These are phyloP conservation scores for Sylvicapra grimmia DNA, from an alignment of 2,113 vertebrate species.

Conservation along the genomic window DNA sequence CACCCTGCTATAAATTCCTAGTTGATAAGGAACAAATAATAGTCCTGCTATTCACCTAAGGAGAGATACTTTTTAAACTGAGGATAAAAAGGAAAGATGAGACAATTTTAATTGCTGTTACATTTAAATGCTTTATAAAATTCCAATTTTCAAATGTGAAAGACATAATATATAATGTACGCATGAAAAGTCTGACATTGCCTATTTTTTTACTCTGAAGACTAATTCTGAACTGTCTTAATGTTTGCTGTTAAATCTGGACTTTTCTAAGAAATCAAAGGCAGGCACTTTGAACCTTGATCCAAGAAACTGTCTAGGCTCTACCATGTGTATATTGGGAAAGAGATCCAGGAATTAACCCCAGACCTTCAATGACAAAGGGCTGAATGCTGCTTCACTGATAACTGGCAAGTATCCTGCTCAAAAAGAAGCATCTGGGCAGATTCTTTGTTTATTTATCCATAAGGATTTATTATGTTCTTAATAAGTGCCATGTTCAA, in stretches of 20 bases:
- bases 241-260: neutral
- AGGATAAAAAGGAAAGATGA: neutral
- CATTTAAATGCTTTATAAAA: conserved; percentile 13
- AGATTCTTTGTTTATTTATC: neutral
- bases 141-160: neutral
- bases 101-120: neutral
- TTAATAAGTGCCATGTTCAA: neutral
- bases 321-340: neutral
- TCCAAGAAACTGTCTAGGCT: neutral
- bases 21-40: neutral
- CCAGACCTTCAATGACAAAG: neutral
- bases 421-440: neutral
- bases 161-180: neutral
- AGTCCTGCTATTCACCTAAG: neutral
- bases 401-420: neutral
- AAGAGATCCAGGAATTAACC: neutral
- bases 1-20: neutral
- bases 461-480: neutral
- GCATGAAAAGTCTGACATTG: neutral
- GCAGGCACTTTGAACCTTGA: neutral
- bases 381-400: neutral
- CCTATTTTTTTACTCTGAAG: neutral
- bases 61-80: neutral
- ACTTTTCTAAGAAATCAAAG: neutral
- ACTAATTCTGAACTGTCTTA: neutral